Evolutionary conservation across 2,797 vertebrate species (phyloP).

Genomic region (Ctenopoma multispine): DNA sequence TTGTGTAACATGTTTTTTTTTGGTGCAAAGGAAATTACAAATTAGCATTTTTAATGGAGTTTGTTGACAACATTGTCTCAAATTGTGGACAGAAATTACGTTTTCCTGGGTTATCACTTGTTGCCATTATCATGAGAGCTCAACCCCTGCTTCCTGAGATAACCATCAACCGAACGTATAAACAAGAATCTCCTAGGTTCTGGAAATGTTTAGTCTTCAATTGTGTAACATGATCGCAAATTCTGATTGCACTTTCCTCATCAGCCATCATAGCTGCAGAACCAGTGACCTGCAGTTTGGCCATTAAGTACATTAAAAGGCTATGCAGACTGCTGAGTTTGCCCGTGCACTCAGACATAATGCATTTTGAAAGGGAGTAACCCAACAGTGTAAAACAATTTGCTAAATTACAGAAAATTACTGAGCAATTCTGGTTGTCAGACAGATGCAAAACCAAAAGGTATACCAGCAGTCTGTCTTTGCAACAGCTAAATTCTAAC

Average conservation of each 20-base stretch:
- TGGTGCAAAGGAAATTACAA: neutral
- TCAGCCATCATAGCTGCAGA: neutral
- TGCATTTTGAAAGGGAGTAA: conserved; percentile 39
- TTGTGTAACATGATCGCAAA: conserved; percentile 43
- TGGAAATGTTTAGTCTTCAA: conserved; percentile 19
- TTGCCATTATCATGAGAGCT: neutral
- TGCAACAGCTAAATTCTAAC: neutral
- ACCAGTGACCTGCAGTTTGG: conserved; percentile 21
- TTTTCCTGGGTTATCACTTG: neutral
- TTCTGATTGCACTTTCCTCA: conserved; percentile 39
- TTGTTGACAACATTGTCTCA: neutral
- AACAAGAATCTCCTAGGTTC: conserved; percentile 7
- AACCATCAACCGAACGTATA: conserved; percentile 4
- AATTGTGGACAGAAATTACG: neutral
- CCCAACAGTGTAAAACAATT: conserved; percentile 30
- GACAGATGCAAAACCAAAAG: conserved; percentile 7
- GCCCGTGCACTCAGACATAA: conserved; percentile 46
- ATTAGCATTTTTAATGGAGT: neutral
- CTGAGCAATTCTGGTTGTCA: conserved; percentile 6
- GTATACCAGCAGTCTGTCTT: neutral
- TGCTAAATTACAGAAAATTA: conserved; percentile 41
- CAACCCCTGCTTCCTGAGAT: conserved; percentile 8
- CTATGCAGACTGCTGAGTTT: conserved; percentile 33
- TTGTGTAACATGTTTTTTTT: no score
- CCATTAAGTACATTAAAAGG: conserved; percentile 43